phyloP scores from a whole-genome alignment of 2,888 invertebrate species.

The Seira ritae region DNA sequence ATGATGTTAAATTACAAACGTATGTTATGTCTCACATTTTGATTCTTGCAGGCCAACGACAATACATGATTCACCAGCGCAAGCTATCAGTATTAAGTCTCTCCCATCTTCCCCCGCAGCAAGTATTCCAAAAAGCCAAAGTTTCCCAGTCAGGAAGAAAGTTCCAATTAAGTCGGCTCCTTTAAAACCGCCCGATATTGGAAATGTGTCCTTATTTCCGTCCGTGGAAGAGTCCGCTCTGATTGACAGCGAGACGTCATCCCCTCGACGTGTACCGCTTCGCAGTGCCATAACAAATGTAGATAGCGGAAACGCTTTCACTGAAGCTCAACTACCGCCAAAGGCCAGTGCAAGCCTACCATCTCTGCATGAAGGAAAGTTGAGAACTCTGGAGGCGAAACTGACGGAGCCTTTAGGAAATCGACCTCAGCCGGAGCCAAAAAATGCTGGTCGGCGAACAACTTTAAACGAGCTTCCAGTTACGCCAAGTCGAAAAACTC shows the following conservation, averaged over 20 bases:
- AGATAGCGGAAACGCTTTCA: background rate
- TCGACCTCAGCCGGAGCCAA: background rate
- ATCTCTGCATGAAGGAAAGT: constrained; percentile 23
- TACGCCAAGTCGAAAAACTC: constrained; percentile 41
- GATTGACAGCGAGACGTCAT: background rate
- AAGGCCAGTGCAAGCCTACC: background rate
- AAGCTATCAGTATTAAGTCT: constrained; percentile 7
- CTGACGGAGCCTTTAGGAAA: constrained; percentile 31
- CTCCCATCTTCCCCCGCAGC: constrained; percentile 27
- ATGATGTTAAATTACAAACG: background rate
- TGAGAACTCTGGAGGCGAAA: constrained; percentile 55
- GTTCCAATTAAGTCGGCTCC: constrained; percentile 59
- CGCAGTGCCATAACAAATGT: background rate
- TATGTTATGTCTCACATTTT: background rate
- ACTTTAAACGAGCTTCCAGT: constrained; percentile 31
- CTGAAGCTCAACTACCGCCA: background rate
- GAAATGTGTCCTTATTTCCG: constrained; percentile 61
- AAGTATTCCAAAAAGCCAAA: constrained; percentile 14
- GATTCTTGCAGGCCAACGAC: background rate
- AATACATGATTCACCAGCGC: constrained; percentile 16
- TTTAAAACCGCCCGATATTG: constrained; percentile 65
- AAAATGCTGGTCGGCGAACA: background rate
- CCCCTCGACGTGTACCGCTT: constrained; percentile 3
- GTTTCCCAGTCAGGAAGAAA: constrained; percentile 37
- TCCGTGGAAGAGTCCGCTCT: constrained; percentile 48